Evolutionary conservation across 2,888 invertebrate genomes (phyloP).

Genomic region (Drosophila maculinotata): DNA sequence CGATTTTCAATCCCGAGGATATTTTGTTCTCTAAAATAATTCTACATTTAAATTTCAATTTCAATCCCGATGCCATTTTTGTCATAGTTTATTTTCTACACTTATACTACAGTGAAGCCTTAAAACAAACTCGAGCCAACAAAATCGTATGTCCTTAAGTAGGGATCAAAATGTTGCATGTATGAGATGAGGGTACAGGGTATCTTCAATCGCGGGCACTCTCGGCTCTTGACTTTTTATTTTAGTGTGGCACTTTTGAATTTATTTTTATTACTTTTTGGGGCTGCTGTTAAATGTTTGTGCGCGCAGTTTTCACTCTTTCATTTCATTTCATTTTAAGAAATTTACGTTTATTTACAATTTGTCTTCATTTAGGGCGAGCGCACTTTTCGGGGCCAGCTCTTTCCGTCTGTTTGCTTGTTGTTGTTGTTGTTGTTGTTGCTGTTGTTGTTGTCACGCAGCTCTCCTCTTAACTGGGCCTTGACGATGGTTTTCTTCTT

Average conservation of each 20-base stretch:
- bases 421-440: too few relatives aligned
- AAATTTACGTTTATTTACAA: conserved; percentile 78
- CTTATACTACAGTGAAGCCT: too few relatives aligned
- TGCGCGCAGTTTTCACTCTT: conserved; percentile 69
- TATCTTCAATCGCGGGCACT: too few relatives aligned
- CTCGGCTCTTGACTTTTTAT: conserved; percentile 17
- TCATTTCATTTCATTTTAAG: conserved; percentile 31
- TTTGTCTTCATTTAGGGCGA: conserved; percentile 76
- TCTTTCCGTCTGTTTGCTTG: conserved; percentile 31
- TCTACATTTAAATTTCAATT: too few relatives aligned
- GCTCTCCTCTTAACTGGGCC: conserved; percentile 73
- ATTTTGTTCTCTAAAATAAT: too few relatives aligned
- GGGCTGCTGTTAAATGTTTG: conserved; percentile 60
- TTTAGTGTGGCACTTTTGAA: conserved; percentile 33
- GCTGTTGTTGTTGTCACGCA: conserved; percentile 51
- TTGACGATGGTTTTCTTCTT: conserved; percentile 58
- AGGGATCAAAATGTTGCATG: too few relatives aligned
- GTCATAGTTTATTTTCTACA: too few relatives aligned
- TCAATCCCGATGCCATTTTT: too few relatives aligned
- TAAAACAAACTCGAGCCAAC: too few relatives aligned
- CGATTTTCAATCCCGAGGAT: too few relatives aligned
- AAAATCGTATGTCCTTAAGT: too few relatives aligned
- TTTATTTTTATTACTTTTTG: conserved; percentile 46
- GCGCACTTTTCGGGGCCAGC: conserved; percentile 59
- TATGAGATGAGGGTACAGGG: too few relatives aligned